Evolutionary conservation across 2,888 invertebrate species (phyloP), one percentile per base, ranked within the genome.

Genomic region (Ichneumoninae sp.): DNA sequence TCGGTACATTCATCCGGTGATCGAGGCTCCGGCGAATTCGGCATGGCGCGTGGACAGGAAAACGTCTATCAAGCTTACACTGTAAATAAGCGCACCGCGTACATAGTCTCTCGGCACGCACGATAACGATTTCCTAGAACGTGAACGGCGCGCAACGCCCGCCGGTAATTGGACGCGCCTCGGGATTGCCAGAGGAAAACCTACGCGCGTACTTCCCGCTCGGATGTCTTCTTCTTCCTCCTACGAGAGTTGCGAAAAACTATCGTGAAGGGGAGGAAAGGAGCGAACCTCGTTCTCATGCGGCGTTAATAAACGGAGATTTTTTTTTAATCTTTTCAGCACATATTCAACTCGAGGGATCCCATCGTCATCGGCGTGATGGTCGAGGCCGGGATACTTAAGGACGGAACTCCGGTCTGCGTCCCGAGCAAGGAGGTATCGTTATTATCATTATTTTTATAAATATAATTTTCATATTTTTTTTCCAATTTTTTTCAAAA

Each of bases 301-400:
- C 44, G 44, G 44, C 16, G 44, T 19, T 22, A 60, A 63, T 74
- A 26, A 26, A 19, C 13, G 19, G 13, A 8, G 6, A 22, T 63
- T 44, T 60, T 74, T 26, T 16, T 44, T 4, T 1, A 8, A 8
- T 40, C 65, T 93, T 97, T 97, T 36, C 97, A 99, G 94, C 99
- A 97, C 94, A 96, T 99, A 92, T 99, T 99, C 96, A 99, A 99
- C 95, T 98, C 98, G 8, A 96, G 99, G 83, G 99, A 99, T 95
- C 99, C 99, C 8, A 99, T 99, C 93, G 98, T 99, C 30, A 96
- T 97, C 91, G 99, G 99, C 63, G 98, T 99, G 0, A 97, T 97
- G 94, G 96, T 99, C 0, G 99, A 99, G 93, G 98, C 97, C 33
- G 99, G 99, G 57, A 96, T 99, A 83, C 95, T 99, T 65, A 98